phyloP scores from a whole-genome alignment of 2,113 vertebrate species.

The Polypterus senegalus region DNA sequence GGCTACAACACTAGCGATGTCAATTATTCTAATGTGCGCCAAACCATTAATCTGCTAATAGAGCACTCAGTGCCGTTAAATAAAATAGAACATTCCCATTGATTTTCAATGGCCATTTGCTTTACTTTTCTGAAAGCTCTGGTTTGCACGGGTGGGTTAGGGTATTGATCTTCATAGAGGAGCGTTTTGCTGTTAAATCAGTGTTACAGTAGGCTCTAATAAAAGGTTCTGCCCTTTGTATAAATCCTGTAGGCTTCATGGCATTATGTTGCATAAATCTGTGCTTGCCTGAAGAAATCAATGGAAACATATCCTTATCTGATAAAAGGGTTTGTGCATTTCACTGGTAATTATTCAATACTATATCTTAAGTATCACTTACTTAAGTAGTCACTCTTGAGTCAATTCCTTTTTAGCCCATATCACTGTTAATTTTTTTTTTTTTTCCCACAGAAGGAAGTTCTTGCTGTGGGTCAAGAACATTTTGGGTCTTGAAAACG shows the following conservation, averaged over 20 bases:
- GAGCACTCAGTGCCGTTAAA: conserved; percentile 32
- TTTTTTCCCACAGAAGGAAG: background rate
- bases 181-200: conserved; percentile 35
- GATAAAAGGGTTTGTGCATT: conserved; percentile 28
- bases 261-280: conserved; percentile 38
- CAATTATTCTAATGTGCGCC: conserved; percentile 41
- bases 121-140: conserved; percentile 32
- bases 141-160: conserved; percentile 31
- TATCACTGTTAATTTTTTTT: background rate
- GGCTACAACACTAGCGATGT: conserved; percentile 25
- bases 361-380: background rate
- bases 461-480: background rate
- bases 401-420: background rate
- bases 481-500: too few species aligned
- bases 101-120: conserved; percentile 34
- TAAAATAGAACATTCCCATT: conserved; percentile 39
- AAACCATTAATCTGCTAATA: conserved; percentile 40
- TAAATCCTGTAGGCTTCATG: conserved; percentile 21
- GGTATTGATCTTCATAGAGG: conserved; percentile 42
- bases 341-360: conserved; percentile 1
- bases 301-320: conserved; percentile 42
- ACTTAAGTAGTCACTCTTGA: background rate
- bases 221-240: conserved; percentile 43
- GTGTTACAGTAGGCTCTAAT: conserved; percentile 31
- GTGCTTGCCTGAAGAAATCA: conserved; percentile 25